phyloP scores from a whole-genome alignment of 2,113 vertebrate genomes.

The Trichomycterus rosablanca region DNA sequence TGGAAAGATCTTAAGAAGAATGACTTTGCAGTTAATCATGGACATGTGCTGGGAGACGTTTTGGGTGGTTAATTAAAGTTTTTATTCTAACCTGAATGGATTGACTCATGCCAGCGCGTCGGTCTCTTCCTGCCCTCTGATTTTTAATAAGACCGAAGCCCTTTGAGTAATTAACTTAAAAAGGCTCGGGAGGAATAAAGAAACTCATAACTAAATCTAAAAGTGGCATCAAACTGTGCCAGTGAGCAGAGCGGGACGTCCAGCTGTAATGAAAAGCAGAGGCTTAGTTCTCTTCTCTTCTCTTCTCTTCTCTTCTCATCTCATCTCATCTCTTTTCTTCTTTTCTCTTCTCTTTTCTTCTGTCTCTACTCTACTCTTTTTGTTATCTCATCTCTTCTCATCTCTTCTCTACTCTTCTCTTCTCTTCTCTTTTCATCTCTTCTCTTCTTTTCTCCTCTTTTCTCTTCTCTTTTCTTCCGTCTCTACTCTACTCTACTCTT shows the following conservation, averaged over 20 bases:
- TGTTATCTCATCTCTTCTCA: too few species aligned
- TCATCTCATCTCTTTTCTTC: neutral
- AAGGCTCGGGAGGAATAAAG: conserved; percentile 52
- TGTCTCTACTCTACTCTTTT: too few species aligned
- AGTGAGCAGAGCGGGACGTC: conserved; percentile 51
- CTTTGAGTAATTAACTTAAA: conserved; percentile 53
- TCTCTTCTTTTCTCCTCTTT: too few species aligned
- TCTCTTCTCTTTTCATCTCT: too few species aligned
- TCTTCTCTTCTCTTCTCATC: neutral
- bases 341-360: neutral
- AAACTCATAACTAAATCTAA: conserved; percentile 54
- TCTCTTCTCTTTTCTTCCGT: too few species aligned
- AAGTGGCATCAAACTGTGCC: conserved; percentile 52
- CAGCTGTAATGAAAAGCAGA: conserved; percentile 56
- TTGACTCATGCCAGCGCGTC: conserved; percentile 34
- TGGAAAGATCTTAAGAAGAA: too few species aligned
- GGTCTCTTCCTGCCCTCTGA: conserved; percentile 29
- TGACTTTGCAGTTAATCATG: too few species aligned
- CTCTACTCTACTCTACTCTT: too few species aligned
- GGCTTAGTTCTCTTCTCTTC: neutral
- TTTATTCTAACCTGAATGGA: conserved; percentile 43
- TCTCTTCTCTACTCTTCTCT: too few species aligned
- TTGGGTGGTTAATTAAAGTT: conserved; percentile 45
- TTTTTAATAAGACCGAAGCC: conserved; percentile 43
- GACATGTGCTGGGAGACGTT: conserved; percentile 45